Percentiles rank a stretch among this genome's conserved stretches.
phyloP scores from a whole-genome alignment of 2,113 vertebrate genomes.

The Rutilus rutilus region DNA sequence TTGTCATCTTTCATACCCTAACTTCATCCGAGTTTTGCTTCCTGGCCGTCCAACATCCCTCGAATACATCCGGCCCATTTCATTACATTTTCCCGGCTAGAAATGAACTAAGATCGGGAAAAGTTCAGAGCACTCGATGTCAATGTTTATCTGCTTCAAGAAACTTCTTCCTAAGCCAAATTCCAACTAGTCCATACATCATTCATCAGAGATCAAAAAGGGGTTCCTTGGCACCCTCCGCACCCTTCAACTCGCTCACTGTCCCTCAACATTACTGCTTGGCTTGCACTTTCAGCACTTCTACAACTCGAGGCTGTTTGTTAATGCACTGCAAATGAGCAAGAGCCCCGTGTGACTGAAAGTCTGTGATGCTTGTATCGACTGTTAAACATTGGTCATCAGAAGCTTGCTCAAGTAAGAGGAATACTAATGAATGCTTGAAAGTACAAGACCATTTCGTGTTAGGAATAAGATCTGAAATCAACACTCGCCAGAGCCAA shows the following conservation, averaged over 20 bases:
- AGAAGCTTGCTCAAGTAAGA: slow-evolving; percentile 17
- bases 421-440: slow-evolving; percentile 13
- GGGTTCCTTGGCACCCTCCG: background rate
- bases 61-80: background rate
- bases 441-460: background rate
- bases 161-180: slow-evolving; percentile 30
- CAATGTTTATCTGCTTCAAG: slow-evolving; percentile 20
- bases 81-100: background rate
- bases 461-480: background rate
- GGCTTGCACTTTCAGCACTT: slow-evolving; percentile 38
- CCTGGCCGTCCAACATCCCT: background rate
- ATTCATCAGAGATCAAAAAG: slow-evolving; percentile 37
- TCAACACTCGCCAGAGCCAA: background rate
- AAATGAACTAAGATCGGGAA: background rate
- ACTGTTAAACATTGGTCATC: slow-evolving; percentile 29
- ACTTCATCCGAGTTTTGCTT: background rate
- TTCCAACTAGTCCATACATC: slow-evolving; percentile 27
- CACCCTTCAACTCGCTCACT: background rate
- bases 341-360: slow-evolving; percentile 4
- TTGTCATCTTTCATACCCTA: background rate
- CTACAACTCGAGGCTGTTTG: background rate
- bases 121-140: slow-evolving; percentile 5
- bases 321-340: slow-evolving; percentile 18
- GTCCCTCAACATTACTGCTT: slow-evolving; percentile 24
- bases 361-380: background rate